phyloP scores from a whole-genome alignment of 1,140 invertebrate genomes.

The Eufriesea mexicana region DNA sequence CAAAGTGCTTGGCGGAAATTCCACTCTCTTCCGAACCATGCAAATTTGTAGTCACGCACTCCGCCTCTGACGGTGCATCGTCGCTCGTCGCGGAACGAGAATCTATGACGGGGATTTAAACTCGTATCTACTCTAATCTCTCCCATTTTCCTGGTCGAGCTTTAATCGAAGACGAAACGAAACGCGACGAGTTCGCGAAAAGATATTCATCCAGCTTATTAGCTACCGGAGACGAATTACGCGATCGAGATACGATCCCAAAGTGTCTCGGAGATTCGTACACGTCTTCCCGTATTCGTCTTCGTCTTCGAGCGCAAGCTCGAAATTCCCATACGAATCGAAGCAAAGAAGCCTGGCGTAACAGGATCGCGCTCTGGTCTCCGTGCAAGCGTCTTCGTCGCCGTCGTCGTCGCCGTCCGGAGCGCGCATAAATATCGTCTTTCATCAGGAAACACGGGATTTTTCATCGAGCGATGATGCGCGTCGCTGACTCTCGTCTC shows the following conservation, averaged over 20 bases:
- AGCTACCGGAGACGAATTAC: too few species aligned
- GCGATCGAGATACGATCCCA: too few species aligned
- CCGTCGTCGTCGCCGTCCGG: neutral
- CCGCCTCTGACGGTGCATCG: too few species aligned
- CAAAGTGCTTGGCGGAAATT: neutral
- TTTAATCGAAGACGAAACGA: too few species aligned
- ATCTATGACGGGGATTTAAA: too few species aligned
- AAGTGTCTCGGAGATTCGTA: too few species aligned
- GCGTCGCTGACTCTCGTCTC: conserved; percentile 34
- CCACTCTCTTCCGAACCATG: neutral
- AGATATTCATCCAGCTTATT: too few species aligned
- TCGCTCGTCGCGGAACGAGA: too few species aligned
- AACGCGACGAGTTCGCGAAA: too few species aligned
- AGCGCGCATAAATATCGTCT: conserved; percentile 62
- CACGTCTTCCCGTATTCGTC: too few species aligned
- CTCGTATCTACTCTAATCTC: too few species aligned
- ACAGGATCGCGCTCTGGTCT: neutral
- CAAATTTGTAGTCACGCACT: neutral
- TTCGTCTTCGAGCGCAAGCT: neutral
- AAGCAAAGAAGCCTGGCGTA: neutral
- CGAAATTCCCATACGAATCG: neutral
- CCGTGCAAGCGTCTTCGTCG: neutral
- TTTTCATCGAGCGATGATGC: conserved; percentile 66
- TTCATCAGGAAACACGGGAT: conserved; percentile 62
- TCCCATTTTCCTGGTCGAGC: too few species aligned